Percentiles rank a stretch among this genome's conserved stretches.
phyloP scores from a whole-genome alignment of 2,113 vertebrate genomes.

The Salvelinus fontinalis region DNA sequence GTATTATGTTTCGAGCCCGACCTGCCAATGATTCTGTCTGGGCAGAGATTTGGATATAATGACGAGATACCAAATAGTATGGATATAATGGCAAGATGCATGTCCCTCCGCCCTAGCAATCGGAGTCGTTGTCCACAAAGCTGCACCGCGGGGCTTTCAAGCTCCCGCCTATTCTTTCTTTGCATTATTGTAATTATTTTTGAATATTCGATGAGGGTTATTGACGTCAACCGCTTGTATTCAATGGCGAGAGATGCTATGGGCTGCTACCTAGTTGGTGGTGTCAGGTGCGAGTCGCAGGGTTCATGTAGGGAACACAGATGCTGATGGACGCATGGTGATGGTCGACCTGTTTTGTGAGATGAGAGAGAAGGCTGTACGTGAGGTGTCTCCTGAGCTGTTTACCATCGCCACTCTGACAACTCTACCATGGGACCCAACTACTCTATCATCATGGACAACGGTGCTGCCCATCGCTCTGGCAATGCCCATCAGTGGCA shows the following conservation, averaged over 20 bases:
- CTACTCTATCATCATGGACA: slow-evolving; percentile 83
- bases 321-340: slow-evolving; percentile 81
- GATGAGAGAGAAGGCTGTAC: slow-evolving; percentile 78
- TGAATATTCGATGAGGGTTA: no score
- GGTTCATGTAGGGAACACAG: slow-evolving; percentile 80
- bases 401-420: slow-evolving; percentile 82
- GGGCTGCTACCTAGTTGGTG: slow-evolving; percentile 79
- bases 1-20: slow-evolving; percentile 3
- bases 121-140: no score
- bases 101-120: no score
- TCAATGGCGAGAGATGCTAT: no score
- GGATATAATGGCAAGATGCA: no score
- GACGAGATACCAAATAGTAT: no score
- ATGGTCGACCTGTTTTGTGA: slow-evolving; percentile 82
- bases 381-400: slow-evolving; percentile 66
- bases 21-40: no score
- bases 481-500: slow-evolving; percentile 71
- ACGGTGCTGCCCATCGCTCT: slow-evolving; percentile 68
- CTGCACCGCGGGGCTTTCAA: no score
- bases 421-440: slow-evolving; percentile 77
- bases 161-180: no score
- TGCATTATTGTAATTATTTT: no score
- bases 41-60: no score
- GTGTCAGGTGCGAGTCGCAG: slow-evolving; percentile 73
- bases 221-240: no score